Evolutionary conservation across 2,888 invertebrate genomes (phyloP), one percentile per base, ranked within the genome.

Genomic region (Molanna angustata): DNA sequence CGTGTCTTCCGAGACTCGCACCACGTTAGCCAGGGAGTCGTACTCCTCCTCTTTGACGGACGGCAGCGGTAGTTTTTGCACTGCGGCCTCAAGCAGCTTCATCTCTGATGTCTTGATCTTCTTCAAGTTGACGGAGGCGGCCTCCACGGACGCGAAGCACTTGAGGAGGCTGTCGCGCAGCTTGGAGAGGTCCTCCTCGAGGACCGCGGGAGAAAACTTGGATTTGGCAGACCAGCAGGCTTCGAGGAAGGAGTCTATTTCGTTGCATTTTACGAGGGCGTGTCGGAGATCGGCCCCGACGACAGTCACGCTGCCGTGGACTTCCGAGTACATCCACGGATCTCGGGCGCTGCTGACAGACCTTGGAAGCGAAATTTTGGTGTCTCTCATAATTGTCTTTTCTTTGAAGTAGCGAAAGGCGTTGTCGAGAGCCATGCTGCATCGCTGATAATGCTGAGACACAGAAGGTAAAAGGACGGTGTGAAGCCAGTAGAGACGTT

Each of bases 401-500:
- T 41, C 49, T 44, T 50, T 54, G 19, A 46, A 54, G 22, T 37
- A 37, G 39, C 22, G 39, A 43, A 46, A 50, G 16, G 50, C 44
- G 31, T 33, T 50, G 13, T 54, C 45, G 14, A 54, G 22, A n/a
- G 40, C n/a, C 9, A 33, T 11, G 7, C 40, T 17, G 37, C 70
- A 73, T 9, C 70, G 64, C 52, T 61, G 61, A 55, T 71, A 71
- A 43, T 71, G 69, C 9, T 66, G 62, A 0, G 63, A 63, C 0
- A 76, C 20, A 40, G 71, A 63, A 0, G 65, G 60, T 51, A 76
- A 60, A 0, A 77, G 63, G 0, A 64, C 63, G 3, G 64, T 64
- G 59, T 77, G 76, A 0, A 76, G 62, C 76, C 76, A 77, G 41
- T 72, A 66, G 3, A 77, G 62, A 1, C 76, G 57, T 62, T 76